These are phyloP conservation scores for Gastrophysa polygoni DNA, from an alignment of 2,888 invertebrate genomes.

Conservation along the genomic window DNA sequence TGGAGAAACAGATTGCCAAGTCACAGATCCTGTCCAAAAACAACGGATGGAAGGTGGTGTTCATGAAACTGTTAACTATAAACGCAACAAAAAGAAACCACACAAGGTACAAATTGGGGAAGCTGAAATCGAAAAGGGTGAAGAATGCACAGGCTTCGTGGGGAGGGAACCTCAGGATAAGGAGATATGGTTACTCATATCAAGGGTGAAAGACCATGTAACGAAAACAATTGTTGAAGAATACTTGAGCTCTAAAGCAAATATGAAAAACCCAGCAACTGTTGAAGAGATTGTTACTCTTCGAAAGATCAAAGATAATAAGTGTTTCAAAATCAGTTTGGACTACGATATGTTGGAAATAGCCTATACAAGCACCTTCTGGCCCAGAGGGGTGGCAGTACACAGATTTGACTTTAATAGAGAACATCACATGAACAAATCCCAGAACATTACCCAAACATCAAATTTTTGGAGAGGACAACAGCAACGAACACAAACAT, in stretches of 20 bases:
- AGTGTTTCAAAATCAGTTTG: conserved; percentile 11
- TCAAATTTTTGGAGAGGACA: too few relatives aligned
- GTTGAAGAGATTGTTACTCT: conserved; percentile 7
- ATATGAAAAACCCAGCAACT: neutral
- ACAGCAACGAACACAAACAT: too few relatives aligned
- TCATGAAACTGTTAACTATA: neutral
- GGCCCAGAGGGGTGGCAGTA: conserved; percentile 24
- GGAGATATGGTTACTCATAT: conserved; percentile 4
- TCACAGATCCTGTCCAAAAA: neutral
- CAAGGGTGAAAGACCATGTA: too few relatives aligned
- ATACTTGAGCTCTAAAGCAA: conserved; percentile 5
- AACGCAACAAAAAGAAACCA: neutral
- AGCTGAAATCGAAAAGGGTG: neutral
- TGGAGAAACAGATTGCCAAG: too few relatives aligned
- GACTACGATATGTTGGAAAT: conserved; percentile 15
- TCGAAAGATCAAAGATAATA: conserved; percentile 8
- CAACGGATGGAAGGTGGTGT: neutral
- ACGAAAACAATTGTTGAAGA: conserved; percentile 1
- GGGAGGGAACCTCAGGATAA: conserved; percentile 9
- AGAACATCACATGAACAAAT: too few relatives aligned
- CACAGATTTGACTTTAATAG: neutral
- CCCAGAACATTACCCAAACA: too few relatives aligned
- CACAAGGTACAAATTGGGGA: neutral
- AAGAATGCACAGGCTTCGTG: neutral
- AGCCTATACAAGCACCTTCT: neutral